Evolutionary conservation across 30 jellyfish, hydroid and myxozoan genomes (phyloP).

Genomic region (Aurelia aurita): DNA sequence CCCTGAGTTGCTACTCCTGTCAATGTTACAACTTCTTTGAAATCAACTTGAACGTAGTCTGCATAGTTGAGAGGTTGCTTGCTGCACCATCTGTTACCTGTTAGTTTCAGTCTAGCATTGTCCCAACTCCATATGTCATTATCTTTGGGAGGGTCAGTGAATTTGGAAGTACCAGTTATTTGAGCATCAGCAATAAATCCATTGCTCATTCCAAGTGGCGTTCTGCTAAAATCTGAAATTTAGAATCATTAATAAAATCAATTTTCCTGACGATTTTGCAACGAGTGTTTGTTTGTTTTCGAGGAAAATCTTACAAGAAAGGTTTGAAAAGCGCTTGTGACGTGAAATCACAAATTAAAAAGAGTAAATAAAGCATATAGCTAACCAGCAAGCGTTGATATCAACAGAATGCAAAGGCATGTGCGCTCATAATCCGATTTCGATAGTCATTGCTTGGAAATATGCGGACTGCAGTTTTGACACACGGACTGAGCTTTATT

Average conservation of each 20-base stretch:
- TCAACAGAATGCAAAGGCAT: too few species aligned
- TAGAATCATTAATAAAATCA: not conserved
- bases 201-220: constrained; percentile 66
- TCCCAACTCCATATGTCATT: not conserved
- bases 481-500: too few species aligned
- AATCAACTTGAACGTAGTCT: constrained; percentile 69
- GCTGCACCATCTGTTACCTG: constrained; percentile 66
- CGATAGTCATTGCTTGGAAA: too few species aligned
- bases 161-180: constrained; percentile 43
- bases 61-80: constrained; percentile 14
- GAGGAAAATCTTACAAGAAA: too few species aligned
- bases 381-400: too few species aligned
- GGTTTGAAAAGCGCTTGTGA: too few species aligned
- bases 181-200: constrained; percentile 49
- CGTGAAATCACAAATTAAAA: too few species aligned
- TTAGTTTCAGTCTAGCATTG: constrained; percentile 43
- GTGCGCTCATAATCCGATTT: too few species aligned
- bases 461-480: too few species aligned
- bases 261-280: too few species aligned
- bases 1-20: constrained; percentile 82
- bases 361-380: too few species aligned
- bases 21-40: constrained; percentile 36
- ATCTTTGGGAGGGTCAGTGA: not conserved
- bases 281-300: too few species aligned
- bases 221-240: constrained; percentile 35